These are phyloP conservation scores for Speoplatyrhinus poulsoni DNA, from an alignment of 2,113 vertebrate species.

Conservation along the genomic window DNA sequence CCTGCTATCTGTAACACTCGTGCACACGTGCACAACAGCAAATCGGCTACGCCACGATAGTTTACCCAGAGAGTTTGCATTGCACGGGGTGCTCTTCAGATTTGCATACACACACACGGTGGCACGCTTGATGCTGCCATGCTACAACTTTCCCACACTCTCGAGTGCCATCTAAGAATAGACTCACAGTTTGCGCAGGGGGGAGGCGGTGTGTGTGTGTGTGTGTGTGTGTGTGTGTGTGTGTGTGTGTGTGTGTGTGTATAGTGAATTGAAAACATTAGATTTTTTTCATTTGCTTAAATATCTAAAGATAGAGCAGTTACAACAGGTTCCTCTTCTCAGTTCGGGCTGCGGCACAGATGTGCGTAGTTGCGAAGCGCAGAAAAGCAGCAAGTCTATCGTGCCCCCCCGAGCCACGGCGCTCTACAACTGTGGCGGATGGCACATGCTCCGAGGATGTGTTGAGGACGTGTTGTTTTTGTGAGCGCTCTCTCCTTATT, in stretches of 20 bases:
- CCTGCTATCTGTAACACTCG: not conserved
- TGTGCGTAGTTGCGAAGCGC: slow-evolving; percentile 3
- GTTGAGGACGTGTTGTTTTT: no score
- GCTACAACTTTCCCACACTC: no score
- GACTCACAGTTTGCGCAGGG: not conserved
- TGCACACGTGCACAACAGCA: not conserved
- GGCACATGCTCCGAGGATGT: no score
- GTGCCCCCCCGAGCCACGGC: slow-evolving; percentile 19
- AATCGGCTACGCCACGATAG: not conserved
- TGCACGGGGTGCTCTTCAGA: not conserved
- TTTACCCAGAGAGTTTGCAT: not conserved
- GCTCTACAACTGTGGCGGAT: not conserved
- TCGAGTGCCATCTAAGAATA: no score
- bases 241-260: slow-evolving; percentile 25
- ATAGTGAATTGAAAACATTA: slow-evolving; percentile 70
- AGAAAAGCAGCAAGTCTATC: not conserved
- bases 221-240: slow-evolving; percentile 25
- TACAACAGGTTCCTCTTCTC: slow-evolving; percentile 55
- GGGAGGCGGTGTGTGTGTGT: not conserved
- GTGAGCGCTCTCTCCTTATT: no score
- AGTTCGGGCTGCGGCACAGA: not conserved
- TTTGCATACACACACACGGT: not conserved
- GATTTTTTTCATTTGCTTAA: slow-evolving; percentile 53
- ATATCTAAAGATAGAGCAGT: slow-evolving; percentile 49
- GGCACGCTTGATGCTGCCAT: not conserved